Percentiles rank a stretch among this genome's conserved stretches.
Evolutionary conservation across 2,113 vertebrate genomes (phyloP).

Genomic region (Nematolebias whitei): DNA sequence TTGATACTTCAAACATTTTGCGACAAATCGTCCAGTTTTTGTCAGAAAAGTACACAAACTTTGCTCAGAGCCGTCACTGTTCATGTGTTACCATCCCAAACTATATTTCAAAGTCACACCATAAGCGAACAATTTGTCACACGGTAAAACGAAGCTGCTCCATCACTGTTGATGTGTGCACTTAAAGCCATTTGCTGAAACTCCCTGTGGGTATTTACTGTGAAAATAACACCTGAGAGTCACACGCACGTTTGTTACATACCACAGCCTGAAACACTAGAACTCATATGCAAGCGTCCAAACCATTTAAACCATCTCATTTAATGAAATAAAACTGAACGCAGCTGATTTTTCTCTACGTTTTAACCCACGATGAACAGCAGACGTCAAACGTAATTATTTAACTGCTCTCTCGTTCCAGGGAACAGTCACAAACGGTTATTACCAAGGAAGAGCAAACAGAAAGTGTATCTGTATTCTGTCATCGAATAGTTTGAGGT

Average conservation of each 20-base stretch:
- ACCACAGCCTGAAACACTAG: constrained; percentile 12
- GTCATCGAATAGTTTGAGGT: neutral
- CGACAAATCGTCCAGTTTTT: too few species aligned
- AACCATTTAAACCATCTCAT: neutral
- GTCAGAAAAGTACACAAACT: too few species aligned
- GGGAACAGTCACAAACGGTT: neutral
- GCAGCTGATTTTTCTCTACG: neutral
- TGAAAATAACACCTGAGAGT: constrained; percentile 17
- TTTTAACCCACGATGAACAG: neutral
- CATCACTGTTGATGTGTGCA: neutral
- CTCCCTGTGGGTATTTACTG: constrained; percentile 9
- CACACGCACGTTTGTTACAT: constrained; percentile 30
- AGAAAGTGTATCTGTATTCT: neutral
- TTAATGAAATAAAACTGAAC: neutral
- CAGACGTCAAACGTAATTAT: neutral
- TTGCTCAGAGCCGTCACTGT: neutral
- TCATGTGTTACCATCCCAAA: neutral
- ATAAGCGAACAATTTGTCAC: neutral
- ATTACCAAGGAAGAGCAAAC: neutral
- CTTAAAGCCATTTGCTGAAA: neutral
- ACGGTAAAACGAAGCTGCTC: neutral
- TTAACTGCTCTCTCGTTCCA: neutral
- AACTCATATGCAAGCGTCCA: neutral
- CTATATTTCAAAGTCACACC: neutral
- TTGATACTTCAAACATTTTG: too few species aligned